phyloP scores from a whole-genome alignment of 2,113 vertebrate genomes.

The Ammodytes dubius region DNA sequence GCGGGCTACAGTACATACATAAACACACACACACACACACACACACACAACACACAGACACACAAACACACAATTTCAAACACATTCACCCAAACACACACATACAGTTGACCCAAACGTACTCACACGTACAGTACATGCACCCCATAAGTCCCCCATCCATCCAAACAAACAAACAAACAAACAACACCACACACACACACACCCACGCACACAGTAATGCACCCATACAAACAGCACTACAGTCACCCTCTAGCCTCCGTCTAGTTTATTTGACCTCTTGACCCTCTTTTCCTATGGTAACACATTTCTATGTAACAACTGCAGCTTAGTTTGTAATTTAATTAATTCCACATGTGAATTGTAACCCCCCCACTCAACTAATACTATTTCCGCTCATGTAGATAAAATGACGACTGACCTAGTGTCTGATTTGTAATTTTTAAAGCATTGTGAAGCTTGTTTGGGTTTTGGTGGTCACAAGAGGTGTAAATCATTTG shows the following conservation, averaged over 20 bases:
- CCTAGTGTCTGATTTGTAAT: too few relatives aligned
- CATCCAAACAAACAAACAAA: not conserved
- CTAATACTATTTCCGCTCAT: not conserved
- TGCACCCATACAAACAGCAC: not conserved
- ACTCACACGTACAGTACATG: not conserved
- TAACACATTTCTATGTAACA: too few relatives aligned
- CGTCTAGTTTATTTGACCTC: conserved; percentile 2
- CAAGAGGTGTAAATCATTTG: too few relatives aligned
- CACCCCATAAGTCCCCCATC: not conserved
- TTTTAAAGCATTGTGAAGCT: too few relatives aligned
- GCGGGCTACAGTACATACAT: conserved; percentile 72
- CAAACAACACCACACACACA: not conserved
- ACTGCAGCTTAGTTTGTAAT: not conserved
- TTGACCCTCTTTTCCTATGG: not conserved
- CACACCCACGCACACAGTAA: conserved; percentile 5
- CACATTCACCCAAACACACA: conserved; percentile 38
- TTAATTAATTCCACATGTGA: not conserved
- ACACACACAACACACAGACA: conserved; percentile 41
- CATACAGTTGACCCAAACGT: conserved; percentile 14
- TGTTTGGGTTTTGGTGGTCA: too few relatives aligned
- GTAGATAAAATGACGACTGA: too few relatives aligned
- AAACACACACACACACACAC: conserved; percentile 49
- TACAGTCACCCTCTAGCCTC: conserved; percentile 42
- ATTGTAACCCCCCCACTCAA: not conserved
- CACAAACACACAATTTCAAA: conserved; percentile 58